Conservation (phyloP, 1,140 invertebrate species). For the Eriosoma lanigerum region DNA sequence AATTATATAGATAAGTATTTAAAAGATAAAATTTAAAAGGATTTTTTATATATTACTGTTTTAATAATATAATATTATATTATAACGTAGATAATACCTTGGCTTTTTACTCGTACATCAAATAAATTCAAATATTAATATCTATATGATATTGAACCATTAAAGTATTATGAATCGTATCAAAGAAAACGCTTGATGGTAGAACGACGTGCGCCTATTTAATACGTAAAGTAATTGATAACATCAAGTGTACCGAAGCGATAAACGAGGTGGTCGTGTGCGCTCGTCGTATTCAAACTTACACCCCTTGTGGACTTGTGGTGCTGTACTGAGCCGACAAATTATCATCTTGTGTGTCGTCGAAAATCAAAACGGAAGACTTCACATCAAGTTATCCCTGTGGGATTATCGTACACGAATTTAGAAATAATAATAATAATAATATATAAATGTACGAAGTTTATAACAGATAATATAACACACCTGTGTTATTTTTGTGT, state of each 20-base stretch:
- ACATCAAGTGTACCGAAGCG: slow-evolving; percentile 33
- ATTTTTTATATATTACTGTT: too few relatives aligned
- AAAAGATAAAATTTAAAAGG: too few relatives aligned
- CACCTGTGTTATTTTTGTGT: too few relatives aligned
- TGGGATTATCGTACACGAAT: slow-evolving; percentile 8
- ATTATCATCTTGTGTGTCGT: slow-evolving; percentile 15
- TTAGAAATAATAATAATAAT: neutral
- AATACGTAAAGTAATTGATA: slow-evolving; percentile 37
- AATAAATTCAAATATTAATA: too few relatives aligned
- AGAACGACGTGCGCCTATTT: neutral
- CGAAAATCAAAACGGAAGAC: slow-evolving; percentile 40
- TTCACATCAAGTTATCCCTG: slow-evolving; percentile 24
- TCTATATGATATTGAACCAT: too few relatives aligned
- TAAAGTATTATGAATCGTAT: slow-evolving; percentile 5
- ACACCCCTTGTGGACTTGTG: neutral
- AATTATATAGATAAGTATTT: too few relatives aligned
- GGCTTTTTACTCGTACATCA: too few relatives aligned
- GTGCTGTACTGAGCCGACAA: neutral
- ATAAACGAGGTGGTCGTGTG: slow-evolving; percentile 39
- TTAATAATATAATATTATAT: too few relatives aligned
- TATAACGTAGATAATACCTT: too few relatives aligned
- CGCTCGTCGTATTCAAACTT: neutral
- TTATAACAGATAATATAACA: too few relatives aligned
- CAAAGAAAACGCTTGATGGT: neutral
- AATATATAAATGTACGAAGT: too few relatives aligned